Evolutionary conservation across 2,888 invertebrate species (phyloP).

Genomic region (Sphinx pinastri): DNA sequence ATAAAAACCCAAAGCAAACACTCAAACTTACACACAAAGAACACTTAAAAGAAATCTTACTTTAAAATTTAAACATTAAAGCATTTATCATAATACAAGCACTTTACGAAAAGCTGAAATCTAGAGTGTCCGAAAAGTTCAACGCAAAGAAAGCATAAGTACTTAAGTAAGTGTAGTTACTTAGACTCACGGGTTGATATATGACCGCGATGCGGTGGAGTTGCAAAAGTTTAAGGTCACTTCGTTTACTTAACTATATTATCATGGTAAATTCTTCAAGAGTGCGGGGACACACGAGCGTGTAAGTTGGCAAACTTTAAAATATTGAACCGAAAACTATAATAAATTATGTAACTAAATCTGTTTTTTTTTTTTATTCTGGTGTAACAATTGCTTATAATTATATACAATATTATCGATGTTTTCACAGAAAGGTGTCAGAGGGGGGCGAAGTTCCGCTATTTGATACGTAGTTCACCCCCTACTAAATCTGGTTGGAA

Average conservation of each 20-base stretch:
- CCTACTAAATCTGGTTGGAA: too few species aligned
- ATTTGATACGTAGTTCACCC: too few species aligned
- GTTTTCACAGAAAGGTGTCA: too few species aligned
- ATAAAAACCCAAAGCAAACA: neutral
- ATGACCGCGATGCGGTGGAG: slow-evolving; percentile 38
- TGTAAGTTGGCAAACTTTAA: neutral
- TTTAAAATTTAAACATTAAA: slow-evolving; percentile 11
- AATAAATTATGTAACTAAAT: too few species aligned
- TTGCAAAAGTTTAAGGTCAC: slow-evolving; percentile 50
- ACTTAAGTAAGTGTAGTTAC: slow-evolving; percentile 19
- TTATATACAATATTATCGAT: too few species aligned
- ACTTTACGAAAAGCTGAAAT: slow-evolving; percentile 1
- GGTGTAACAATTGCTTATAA: too few species aligned
- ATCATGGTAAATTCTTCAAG: slow-evolving; percentile 46
- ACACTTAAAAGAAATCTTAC: neutral
- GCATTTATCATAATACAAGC: slow-evolving; percentile 17
- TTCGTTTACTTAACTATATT: slow-evolving; percentile 47
- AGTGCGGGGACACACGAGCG: slow-evolving; percentile 36
- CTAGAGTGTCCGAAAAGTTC: slow-evolving; percentile 9
- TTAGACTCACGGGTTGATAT: slow-evolving; percentile 16
- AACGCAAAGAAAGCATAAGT: slow-evolving; percentile 11
- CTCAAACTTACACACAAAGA: neutral
- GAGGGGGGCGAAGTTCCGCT: too few species aligned
- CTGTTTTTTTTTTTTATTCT: too few species aligned
- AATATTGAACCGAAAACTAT: too few species aligned